Base-by-base conservation (phyloP, 53 echinoderm and acorn worm species). In the Hippasteria phrygiana region DNA sequence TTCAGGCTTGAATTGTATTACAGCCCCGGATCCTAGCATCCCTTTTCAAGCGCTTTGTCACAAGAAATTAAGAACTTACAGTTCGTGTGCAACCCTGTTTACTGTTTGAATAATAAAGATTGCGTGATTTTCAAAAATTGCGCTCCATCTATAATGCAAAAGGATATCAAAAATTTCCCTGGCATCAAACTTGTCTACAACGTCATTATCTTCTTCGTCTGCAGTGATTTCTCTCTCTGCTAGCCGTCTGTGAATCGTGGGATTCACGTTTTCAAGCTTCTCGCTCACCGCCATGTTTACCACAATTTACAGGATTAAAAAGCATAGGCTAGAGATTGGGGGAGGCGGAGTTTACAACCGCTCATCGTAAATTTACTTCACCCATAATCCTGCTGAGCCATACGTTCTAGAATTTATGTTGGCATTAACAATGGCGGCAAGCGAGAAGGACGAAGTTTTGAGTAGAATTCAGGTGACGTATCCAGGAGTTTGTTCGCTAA, bases 131-230 rank as follows among this genome's bases (percentile, higher is more conserved):
- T 22, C 13, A 37, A 4, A 20, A 71, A 71, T 24, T 51, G 12
- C 51, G 20, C 9, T 51, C 16, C 16, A 17, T 17, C n/a, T 35
- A 67, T 33, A 67, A 67, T 31, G 8, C 34, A 32, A 88, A 94
- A 96, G 96, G 96, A 96, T 96, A 96, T 97, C 97, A 75, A 97
- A 97, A 62, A 97, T 91, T 66, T 97, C 97, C 91, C 97, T 90
- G 14, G 93, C 73, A 90, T 97, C 97, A 47, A 97, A 90, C 40
- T 65, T 70, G 77, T 97, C 97, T 10, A 69, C 88, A 32, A 93
- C 55, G 42, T 94, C 90, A 64, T 95, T 92, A 56, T 95, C 86
- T 53, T 95, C 95, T 56, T 95, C 97, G 3, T 91, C 88, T 41
- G 77, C 74, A 10, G 92, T 77, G 26, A 87, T 48, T 47, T 87